Base-by-base conservation (phyloP, 2,113 vertebrate species). In the Solenodon paradoxus region DNA sequence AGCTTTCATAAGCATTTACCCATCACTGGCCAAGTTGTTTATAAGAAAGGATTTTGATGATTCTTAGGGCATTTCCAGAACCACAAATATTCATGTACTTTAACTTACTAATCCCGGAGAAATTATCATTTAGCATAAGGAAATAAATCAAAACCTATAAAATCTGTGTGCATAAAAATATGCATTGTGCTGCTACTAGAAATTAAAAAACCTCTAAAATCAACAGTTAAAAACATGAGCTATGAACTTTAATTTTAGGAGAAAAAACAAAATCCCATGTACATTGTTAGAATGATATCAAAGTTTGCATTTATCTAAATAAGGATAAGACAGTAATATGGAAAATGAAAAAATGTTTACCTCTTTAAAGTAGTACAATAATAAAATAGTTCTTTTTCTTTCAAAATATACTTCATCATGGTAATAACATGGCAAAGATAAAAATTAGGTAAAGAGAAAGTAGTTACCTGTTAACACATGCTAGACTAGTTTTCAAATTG, bases 91-190 rank as follows among this genome's bases (percentile, higher is more conserved):
- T 72, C 12, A 35, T 38, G 94, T 3, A 88, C 66, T 93, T 82
- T 49, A 16, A 92, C 32, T 89, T 74, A 74, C 47, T 92, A 74
- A 84, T 47, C 7, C 32, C 35, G n/a, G 55, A 55, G 20, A 82
- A 90, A 83, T 72, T 86, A 95, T 53, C 22, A 94, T 86, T 71
- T 84, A 95, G 45, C 24, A 57, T 51, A 80, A 93, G 32, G 6
- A 93, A 94, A 77, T 61, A 86, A 83, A 86, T 45, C 32, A 88
- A 90, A 92, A 83, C 55, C 49, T 64, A 17, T 87, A 92, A 90
- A 71, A 90, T 12, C 49, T 81, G 66, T 26, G 3, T 66, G 7
- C 15, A 92, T 64, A 71, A 82, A 81, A 95, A 95, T 82, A 38
- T 75, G 68, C 40, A 53, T 72, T 68, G 72, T 38, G 78, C 11